phyloP scores from a whole-genome alignment of 1,140 invertebrate species.

The Amyelois transitella region DNA sequence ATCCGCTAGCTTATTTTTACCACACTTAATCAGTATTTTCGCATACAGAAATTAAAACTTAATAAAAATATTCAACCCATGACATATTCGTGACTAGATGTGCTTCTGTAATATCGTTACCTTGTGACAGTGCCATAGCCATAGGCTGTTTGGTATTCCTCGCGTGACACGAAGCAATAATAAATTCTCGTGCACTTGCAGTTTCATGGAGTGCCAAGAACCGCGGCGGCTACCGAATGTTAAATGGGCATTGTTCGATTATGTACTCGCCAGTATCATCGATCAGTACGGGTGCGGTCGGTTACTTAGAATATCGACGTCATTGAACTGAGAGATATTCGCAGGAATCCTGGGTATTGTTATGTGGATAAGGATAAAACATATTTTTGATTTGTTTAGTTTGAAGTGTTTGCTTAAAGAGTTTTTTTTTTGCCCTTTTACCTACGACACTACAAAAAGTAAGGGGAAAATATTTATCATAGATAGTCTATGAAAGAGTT shows the following conservation, averaged over 20 bases:
- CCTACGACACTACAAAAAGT: too few species aligned
- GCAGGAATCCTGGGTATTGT: not conserved
- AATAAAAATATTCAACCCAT: too few species aligned
- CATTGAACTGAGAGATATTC: not conserved
- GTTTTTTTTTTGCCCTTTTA: too few species aligned
- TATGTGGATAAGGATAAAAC: not conserved
- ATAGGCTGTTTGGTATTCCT: constrained; percentile 49
- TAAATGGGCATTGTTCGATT: constrained; percentile 50
- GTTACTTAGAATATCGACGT: not conserved
- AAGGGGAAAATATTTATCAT: too few species aligned
- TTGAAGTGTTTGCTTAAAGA: too few species aligned
- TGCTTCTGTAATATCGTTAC: not conserved
- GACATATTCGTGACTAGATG: too few species aligned
- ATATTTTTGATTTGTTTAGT: too few species aligned
- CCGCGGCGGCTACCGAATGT: constrained; percentile 57
- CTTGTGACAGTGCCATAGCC: not conserved
- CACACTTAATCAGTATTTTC: too few species aligned
- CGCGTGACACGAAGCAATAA: constrained; percentile 51
- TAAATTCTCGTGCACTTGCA: constrained; percentile 71
- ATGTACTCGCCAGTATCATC: constrained; percentile 14
- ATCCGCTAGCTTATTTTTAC: too few species aligned
- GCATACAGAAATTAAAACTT: too few species aligned
- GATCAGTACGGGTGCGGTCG: not conserved
- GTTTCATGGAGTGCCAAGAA: constrained; percentile 66
- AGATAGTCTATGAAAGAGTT: too few species aligned